phyloP scores from a whole-genome alignment of 2,888 invertebrate species.

The Netelia virgata region DNA sequence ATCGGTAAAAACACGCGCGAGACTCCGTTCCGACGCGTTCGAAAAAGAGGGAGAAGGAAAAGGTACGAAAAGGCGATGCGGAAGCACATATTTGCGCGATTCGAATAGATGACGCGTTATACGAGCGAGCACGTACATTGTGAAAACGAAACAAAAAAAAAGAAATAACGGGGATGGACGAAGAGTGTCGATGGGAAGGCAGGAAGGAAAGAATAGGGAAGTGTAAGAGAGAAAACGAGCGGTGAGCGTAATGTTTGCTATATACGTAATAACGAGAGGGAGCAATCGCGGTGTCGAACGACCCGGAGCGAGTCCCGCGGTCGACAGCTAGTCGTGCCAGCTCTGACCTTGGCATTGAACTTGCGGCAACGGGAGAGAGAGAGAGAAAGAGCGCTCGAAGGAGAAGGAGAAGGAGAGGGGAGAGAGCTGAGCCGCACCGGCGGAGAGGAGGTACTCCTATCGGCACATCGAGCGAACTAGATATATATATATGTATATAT shows the following conservation, averaged over 20 bases:
- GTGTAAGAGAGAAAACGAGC: constrained; percentile 21
- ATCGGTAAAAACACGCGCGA: background rate
- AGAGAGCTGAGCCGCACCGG: constrained; percentile 56
- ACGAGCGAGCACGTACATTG: background rate
- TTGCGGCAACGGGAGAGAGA: constrained; percentile 75
- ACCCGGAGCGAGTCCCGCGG: constrained; percentile 79
- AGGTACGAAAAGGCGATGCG: background rate
- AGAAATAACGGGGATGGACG: background rate
- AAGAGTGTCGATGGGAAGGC: background rate
- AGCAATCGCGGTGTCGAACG: constrained; percentile 72
- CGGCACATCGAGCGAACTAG: constrained; percentile 36
- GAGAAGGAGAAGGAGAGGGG: constrained; percentile 58
- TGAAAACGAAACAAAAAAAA: constrained; percentile 10
- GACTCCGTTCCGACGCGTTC: background rate
- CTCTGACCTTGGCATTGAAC: constrained; percentile 85
- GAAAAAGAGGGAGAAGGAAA: background rate
- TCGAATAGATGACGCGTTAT: background rate
- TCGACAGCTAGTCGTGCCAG: constrained; percentile 81
- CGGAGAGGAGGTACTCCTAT: constrained; percentile 47
- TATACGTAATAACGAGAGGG: constrained; percentile 58
- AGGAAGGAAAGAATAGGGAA: background rate
- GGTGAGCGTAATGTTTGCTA: constrained; percentile 35
- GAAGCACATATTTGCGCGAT: background rate
- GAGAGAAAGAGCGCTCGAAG: constrained; percentile 57
- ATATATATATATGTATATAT: constrained; percentile 1